Conservation (phyloP, 2,888 invertebrate genomes). For the Amphipyra tragopoginis region DNA sequence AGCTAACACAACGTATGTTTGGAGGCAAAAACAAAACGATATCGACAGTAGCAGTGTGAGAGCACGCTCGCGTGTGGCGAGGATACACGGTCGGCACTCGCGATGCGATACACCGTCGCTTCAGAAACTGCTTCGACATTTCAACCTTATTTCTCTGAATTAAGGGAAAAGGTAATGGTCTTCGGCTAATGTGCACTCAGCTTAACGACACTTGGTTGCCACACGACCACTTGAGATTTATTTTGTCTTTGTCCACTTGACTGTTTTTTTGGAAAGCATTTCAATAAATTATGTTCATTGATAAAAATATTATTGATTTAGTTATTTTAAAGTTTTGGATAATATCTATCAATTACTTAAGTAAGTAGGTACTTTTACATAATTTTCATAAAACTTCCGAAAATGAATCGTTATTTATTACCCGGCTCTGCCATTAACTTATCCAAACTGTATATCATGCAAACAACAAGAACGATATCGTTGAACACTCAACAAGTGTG, state of each 20-base stretch:
- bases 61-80: slow-evolving; percentile 70
- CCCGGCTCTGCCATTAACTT: too few species aligned
- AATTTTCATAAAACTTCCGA: too few species aligned
- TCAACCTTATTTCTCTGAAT: slow-evolving; percentile 44
- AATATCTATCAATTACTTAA: too few species aligned
- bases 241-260: neutral
- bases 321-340: too few species aligned
- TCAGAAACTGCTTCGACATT: slow-evolving; percentile 40
- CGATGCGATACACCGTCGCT: slow-evolving; percentile 28
- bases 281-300: too few species aligned
- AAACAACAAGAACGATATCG: slow-evolving; percentile 17
- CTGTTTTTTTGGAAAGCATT: too few species aligned
- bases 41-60: slow-evolving; percentile 73
- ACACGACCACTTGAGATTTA: slow-evolving; percentile 7
- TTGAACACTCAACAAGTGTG: slow-evolving; percentile 41
- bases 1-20: slow-evolving; percentile 70
- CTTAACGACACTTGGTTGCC: slow-evolving; percentile 40
- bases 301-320: too few species aligned
- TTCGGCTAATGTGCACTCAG: slow-evolving; percentile 43
- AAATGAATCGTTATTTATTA: too few species aligned
- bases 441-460: too few species aligned
- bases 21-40: slow-evolving; percentile 76
- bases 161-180: slow-evolving; percentile 35
- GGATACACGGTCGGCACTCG: slow-evolving; percentile 54
- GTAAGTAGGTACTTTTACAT: too few species aligned